Evolutionary conservation across 2,113 vertebrate genomes (phyloP).

Genomic region (Cinclus mexicanus): DNA sequence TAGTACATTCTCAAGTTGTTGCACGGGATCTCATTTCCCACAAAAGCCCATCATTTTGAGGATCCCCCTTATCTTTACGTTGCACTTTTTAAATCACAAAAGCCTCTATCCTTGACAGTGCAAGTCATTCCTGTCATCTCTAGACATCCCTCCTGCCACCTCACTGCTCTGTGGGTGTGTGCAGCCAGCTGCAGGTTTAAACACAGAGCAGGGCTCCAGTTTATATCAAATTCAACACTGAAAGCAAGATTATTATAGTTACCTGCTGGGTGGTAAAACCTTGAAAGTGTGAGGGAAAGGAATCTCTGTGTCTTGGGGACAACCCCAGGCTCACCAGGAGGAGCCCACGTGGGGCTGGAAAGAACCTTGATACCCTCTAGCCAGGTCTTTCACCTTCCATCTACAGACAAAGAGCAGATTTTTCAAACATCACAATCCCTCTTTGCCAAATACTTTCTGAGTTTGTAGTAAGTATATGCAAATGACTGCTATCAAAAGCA

Average conservation of each 20-base stretch:
- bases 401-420: background rate
- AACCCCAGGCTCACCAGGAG: background rate
- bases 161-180: background rate
- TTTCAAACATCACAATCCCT: background rate
- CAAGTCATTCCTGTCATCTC: background rate
- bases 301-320: background rate
- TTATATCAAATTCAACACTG: background rate
- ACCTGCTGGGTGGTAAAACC: background rate
- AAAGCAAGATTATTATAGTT: background rate
- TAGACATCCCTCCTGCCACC: background rate
- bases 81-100: background rate
- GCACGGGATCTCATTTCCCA: background rate
- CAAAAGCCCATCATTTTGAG: background rate
- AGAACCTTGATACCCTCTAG: background rate
- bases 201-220: background rate
- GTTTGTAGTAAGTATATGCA: background rate
- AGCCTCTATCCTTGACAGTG: background rate
- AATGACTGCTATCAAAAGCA: background rate
- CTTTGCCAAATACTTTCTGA: accelerated
- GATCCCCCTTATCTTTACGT: background rate
- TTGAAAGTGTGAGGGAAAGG: background rate
- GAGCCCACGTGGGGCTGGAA: background rate
- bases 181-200: slow-evolving; percentile 23
- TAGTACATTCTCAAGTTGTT: background rate
- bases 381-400: background rate